phyloP scores from a whole-genome alignment of 2,113 vertebrate genomes.

The Corapipo altera region DNA sequence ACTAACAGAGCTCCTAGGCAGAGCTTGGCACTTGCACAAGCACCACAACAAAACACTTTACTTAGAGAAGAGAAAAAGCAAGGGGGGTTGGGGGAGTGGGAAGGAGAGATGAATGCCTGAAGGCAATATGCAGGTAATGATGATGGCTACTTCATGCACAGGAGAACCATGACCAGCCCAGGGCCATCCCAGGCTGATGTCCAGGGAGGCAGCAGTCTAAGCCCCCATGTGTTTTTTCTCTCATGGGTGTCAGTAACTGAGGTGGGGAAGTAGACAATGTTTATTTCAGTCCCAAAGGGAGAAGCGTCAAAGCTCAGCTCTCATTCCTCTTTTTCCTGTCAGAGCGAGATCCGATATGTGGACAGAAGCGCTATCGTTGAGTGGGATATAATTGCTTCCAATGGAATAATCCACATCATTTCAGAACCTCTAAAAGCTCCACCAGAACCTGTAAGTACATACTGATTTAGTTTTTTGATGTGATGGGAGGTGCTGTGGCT shows the following conservation, averaged over 20 bases:
- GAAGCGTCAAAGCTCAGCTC: neutral
- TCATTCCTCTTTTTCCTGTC: neutral
- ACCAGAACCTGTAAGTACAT: conserved; percentile 70
- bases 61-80: neutral
- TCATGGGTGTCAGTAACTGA: neutral
- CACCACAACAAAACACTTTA: neutral
- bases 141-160: neutral
- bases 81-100: too few relatives aligned
- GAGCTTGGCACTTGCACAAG: neutral
- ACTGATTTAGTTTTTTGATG: neutral
- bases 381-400: conserved; percentile 86
- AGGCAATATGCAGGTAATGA: neutral
- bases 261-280: neutral
- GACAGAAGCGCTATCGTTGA: conserved; percentile 80
- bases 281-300: neutral
- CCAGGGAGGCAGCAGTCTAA: neutral
- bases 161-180: neutral
- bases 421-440: conserved; percentile 85
- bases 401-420: conserved; percentile 91
- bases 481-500: neutral
- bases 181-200: neutral
- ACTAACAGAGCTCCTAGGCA: neutral
- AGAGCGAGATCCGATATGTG: conserved; percentile 79
- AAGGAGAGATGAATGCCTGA: neutral
- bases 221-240: neutral